Base-by-base conservation (phyloP, 2,888 invertebrate genomes). In the Liopterus haemorrhoidalis region DNA sequence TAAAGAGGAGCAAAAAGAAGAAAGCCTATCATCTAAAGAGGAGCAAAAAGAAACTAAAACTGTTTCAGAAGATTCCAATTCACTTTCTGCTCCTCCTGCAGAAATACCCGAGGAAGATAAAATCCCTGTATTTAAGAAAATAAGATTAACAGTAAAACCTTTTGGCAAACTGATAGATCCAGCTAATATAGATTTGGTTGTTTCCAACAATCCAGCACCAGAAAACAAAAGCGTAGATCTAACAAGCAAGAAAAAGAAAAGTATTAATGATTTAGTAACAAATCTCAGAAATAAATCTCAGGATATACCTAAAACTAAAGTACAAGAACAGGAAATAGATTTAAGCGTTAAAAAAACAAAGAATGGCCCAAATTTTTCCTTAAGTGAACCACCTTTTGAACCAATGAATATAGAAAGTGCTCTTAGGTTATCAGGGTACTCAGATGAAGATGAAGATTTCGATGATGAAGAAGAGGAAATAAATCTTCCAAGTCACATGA, bases 401-500 rank as follows among this genome's bases (percentile, higher is more conserved):
- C 43, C 43, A 9, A 37, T 36, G 9, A 37, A 28, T 8, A 43
- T 43, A 22, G 43, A 43, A 43, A 44, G 27, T 39, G 45, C 38
- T 32, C 24, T 45, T 31, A 31, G 24, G 15, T 33, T 45, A 25
- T 31, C 37, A 1, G 22, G 16, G 8, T 18, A 37, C 5, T 25
- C 33, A 21, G 37, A 47, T 25, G 32, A 37, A 19, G 50, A 49
- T 33, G 51, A 50, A 31, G 55, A 49, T 45, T 11, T 57, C n/a
- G 21, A 52, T 11, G 50, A 51, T 6, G 53, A 51, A 11, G 54
- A 54, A 6, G 55, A 57, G 18, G 53, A 54, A 37, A 44, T 55
- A 20, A 49, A 53, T 20, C 52, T 54, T 48, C 56, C 55, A 11
- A 49, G 49, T 28, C 50, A 51, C 21, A 36, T 57, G 28, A 59